Percentiles rank a stretch among this genome's conserved stretches.
phyloP scores from a whole-genome alignment of 2,113 vertebrate genomes.

The Peucedramus taeniatus region DNA sequence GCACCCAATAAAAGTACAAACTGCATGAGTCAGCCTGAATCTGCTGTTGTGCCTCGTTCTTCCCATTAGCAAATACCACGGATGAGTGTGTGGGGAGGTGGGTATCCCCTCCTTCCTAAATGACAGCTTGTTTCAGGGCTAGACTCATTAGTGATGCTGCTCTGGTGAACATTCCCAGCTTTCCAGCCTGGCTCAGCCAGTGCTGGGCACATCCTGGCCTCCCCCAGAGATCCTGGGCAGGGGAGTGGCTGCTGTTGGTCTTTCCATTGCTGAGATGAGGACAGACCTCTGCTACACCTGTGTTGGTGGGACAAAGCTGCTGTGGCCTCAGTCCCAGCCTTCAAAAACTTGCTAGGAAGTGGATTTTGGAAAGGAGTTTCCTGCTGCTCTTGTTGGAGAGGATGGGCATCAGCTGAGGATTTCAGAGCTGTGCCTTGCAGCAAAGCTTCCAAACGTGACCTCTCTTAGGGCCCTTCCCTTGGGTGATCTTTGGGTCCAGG shows the following conservation, averaged over 20 bases:
- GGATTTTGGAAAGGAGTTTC: background rate
- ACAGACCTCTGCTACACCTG: background rate
- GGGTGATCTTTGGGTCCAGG: background rate
- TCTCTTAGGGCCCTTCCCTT: background rate
- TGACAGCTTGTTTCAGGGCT: background rate
- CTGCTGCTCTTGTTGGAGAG: background rate
- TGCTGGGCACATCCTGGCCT: background rate
- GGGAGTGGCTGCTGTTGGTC: background rate
- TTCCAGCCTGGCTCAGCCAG: background rate
- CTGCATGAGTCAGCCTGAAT: background rate
- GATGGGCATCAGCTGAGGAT: background rate
- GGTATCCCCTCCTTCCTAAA: background rate
- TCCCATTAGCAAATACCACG: background rate
- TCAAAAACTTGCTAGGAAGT: background rate
- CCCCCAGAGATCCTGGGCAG: accelerated
- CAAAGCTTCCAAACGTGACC: background rate
- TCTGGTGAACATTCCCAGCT: background rate
- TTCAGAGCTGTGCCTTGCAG: background rate
- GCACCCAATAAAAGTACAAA: background rate
- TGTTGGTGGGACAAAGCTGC: background rate
- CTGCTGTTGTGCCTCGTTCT: background rate
- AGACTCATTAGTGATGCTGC: background rate
- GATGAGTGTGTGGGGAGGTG: background rate
- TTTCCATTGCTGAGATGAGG: background rate
- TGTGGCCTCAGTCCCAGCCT: background rate